Evolutionary conservation across 2,888 invertebrate species (phyloP), one percentile per base, ranked within the genome.

Genomic region (Euproctis similis): DNA sequence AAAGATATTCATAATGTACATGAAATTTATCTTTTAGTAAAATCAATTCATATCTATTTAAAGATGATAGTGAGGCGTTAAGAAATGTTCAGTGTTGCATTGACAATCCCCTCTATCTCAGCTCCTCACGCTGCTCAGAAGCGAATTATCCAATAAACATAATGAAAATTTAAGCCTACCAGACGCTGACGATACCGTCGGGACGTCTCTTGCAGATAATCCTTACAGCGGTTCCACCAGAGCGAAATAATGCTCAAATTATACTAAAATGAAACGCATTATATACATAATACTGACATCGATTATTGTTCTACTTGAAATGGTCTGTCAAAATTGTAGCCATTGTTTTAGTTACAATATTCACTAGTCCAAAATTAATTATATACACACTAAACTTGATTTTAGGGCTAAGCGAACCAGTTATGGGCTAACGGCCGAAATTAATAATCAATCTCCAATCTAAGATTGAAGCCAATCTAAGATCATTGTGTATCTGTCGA

Each of bases 61-160:
- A 35, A 32, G 27, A 33, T 48, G 55, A 49, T 61, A 65, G 60
- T 61, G 54, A 40, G 56, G 48, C 58, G 58, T 57, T 51, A 55
- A 62, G 54, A 52, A 75, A 68, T 80, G 82, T 53, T 80, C 82
- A 80, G 59, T 72, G 76, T 82, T 75, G 80, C 82, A 82, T 80
- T 60, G 63, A 73, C 67, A 75, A 81, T 78, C 80, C 74, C 47
- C 63, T 68, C 72, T 82, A 82, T 82, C 81, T 73, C 65, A 33
- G 43, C 42, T 61, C 53, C 70, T 78, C 77, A 77, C 70, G 76
- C 74, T 59, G 61, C 59, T 53, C 58, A 59, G 64, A 65, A 67
- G 68, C 67, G 78, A 74, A 81, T 81, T 80, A 81, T 82, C 77
- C 82, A 78, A 81, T 82, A 81, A 81, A 78, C 77, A 77, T 82